Evolutionary conservation across 1,140 invertebrate genomes (phyloP).

Genomic region (Philopotamus ludificatus): DNA sequence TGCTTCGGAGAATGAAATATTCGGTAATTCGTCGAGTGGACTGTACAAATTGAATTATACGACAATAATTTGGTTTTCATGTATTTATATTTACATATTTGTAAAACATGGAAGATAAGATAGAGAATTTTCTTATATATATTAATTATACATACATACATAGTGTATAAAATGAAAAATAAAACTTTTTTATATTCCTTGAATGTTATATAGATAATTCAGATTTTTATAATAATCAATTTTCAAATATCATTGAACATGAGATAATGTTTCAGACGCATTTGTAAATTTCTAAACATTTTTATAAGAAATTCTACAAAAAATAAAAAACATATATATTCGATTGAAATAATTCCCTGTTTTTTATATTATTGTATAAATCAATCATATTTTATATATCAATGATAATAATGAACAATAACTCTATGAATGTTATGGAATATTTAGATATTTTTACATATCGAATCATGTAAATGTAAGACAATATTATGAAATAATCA

Average conservation of each 20-base stretch:
- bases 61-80: not conserved
- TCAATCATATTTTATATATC: too few relatives aligned
- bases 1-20: constrained; percentile 33
- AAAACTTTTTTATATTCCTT: constrained; percentile 27
- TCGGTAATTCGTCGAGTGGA: constrained; percentile 12
- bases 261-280: too few relatives aligned
- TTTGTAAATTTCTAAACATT: too few relatives aligned
- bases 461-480: not conserved
- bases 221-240: constrained; percentile 14
- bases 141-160: too few relatives aligned
- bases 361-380: too few relatives aligned
- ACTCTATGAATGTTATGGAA: too few relatives aligned
- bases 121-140: constrained; percentile 11
- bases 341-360: not conserved
- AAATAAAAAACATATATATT: not conserved
- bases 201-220: constrained; percentile 12
- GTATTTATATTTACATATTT: constrained; percentile 12
- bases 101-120: constrained; percentile 34
- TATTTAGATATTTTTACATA: too few relatives aligned
- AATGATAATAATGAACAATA: too few relatives aligned
- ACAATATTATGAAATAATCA: not conserved
- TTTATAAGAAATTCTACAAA: too few relatives aligned
- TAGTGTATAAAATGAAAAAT: too few relatives aligned
- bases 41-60: constrained; percentile 8
- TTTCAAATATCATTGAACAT: not conserved